Conservation (phyloP, 2,888 invertebrate genomes). For the Xestia rhomboidea region DNA sequence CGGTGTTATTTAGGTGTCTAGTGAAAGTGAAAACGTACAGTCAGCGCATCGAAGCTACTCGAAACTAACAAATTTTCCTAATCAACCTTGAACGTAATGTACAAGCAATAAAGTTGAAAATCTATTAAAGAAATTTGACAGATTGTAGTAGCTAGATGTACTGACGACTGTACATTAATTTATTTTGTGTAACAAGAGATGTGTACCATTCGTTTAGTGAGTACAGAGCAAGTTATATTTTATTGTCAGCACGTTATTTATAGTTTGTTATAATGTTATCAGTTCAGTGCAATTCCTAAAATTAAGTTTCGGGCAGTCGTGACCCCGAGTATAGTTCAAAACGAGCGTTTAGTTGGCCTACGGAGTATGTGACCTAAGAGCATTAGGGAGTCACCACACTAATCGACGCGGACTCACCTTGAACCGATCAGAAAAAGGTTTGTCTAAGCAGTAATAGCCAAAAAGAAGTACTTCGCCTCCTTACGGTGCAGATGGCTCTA, state of each 20-base stretch:
- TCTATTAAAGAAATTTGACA: too few relatives aligned
- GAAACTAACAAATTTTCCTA: too few relatives aligned
- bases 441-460: not conserved
- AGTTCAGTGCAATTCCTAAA: constrained; percentile 47
- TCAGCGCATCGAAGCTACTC: too few relatives aligned
- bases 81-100: too few relatives aligned
- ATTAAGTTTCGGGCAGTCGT: constrained; percentile 17
- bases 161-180: not conserved
- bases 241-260: constrained; percentile 49
- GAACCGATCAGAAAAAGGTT: not conserved
- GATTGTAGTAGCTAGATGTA: too few relatives aligned
- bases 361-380: not conserved
- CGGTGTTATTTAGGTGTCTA: not conserved
- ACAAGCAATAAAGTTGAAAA: too few relatives aligned
- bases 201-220: constrained; percentile 46
- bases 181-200: not conserved
- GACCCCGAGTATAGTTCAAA: constrained; percentile 44
- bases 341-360: constrained; percentile 32
- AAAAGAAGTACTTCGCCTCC: not conserved
- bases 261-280: constrained; percentile 46
- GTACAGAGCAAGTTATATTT: constrained; percentile 42
- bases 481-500: not conserved
- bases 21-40: not conserved
- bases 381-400: not conserved
- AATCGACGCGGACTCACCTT: not conserved